A percentile compares a stretch with the other conserved stretches of the same genome.
These are phyloP conservation scores for Poeciliopsis presidionis DNA, from an alignment of 2,797 vertebrate species.

Conservation along the genomic window DNA sequence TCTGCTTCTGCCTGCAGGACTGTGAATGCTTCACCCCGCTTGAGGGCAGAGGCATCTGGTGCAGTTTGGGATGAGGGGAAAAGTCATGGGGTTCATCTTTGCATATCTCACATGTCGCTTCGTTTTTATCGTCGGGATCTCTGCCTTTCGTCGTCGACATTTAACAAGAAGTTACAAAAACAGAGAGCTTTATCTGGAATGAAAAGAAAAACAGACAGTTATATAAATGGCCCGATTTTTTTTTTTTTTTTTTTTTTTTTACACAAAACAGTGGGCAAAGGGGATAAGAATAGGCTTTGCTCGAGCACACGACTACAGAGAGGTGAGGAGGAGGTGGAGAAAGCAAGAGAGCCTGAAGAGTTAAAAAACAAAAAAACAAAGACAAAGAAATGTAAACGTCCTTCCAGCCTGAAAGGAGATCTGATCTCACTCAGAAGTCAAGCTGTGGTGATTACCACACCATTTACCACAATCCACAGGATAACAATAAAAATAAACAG, in stretches of 20 bases:
- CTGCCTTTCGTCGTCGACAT: constrained; percentile 47
- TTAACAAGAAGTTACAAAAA: constrained; percentile 57
- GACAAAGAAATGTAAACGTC: constrained; percentile 58
- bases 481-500: constrained; percentile 56
- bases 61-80: constrained; percentile 41
- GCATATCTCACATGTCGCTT: constrained; percentile 35
- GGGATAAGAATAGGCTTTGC: constrained; percentile 63
- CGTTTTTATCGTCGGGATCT: constrained; percentile 30
- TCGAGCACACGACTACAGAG: constrained; percentile 50
- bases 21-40: constrained; percentile 37
- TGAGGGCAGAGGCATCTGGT: constrained; percentile 42
- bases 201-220: constrained; percentile 46
- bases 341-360: constrained; percentile 43
- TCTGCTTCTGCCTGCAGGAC: constrained; percentile 51
- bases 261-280: constrained; percentile 62
- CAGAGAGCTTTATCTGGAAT: constrained; percentile 53
- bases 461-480: constrained; percentile 73
- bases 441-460: constrained; percentile 69
- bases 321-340: constrained; percentile 38
- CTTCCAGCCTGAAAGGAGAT: constrained; percentile 41
- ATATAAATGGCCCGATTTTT: constrained; percentile 57
- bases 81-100: constrained; percentile 48
- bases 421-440: constrained; percentile 45
- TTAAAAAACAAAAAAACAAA: constrained; percentile 10
- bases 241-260: constrained; percentile 51